Conservation (phyloP, 2,888 invertebrate species). For the Drosophila meridionalis region DNA sequence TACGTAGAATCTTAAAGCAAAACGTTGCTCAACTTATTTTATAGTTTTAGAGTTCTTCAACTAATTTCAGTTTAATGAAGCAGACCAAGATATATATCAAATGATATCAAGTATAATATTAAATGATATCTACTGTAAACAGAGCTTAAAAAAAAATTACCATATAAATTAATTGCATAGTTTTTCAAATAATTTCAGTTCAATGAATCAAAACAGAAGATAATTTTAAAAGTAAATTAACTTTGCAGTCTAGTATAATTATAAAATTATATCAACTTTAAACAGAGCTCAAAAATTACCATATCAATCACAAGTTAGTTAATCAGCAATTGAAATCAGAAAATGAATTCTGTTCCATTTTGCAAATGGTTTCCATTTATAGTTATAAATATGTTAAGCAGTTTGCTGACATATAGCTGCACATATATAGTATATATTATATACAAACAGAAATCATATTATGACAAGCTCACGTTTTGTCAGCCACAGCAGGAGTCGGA, state of each 20-base stretch:
- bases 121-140: too few relatives aligned
- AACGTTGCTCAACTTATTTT: not conserved
- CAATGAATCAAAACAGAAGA: not conserved
- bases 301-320: too few relatives aligned
- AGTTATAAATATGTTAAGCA: not conserved
- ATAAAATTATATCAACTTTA: not conserved
- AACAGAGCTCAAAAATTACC: not conserved
- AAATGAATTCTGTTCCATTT: not conserved
- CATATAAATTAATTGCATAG: too few relatives aligned
- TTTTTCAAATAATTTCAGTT: not conserved
- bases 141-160: too few relatives aligned
- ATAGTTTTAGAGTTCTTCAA: not conserved
- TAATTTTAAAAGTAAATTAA: not conserved
- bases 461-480: constrained; percentile 19
- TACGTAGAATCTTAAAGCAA: not conserved
- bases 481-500: not conserved
- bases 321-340: not conserved
- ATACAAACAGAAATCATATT: not conserved
- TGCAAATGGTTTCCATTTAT: not conserved
- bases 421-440: not conserved
- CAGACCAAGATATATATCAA: not conserved
- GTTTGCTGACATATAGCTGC: not conserved
- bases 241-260: not conserved
- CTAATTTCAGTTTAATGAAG: not conserved
- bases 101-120: too few relatives aligned